phyloP scores from a whole-genome alignment of 53 echinoderm and acorn worm genomes.

The Henricia sp. region DNA sequence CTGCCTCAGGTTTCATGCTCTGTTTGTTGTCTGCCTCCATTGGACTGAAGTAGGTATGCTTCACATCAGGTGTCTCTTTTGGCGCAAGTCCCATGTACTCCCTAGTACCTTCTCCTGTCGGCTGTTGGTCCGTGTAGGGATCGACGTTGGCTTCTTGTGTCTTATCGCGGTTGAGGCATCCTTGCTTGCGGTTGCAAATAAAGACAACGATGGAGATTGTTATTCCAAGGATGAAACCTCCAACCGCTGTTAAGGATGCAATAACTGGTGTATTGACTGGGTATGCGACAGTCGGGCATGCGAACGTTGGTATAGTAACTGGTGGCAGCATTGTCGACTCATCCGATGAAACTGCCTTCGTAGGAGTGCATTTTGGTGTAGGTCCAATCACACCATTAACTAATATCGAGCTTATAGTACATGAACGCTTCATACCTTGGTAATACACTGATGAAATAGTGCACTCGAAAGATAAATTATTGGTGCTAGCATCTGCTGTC shows the following conservation, averaged over 20 bases:
- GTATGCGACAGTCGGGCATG: no score
- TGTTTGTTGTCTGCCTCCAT: background rate
- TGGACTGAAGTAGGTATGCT: slow-evolving; percentile 5
- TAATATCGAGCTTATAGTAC: slow-evolving; percentile 15
- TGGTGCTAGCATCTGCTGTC: background rate
- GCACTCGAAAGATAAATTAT: slow-evolving; percentile 23
- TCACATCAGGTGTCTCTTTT: background rate
- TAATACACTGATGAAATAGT: slow-evolving; percentile 1
- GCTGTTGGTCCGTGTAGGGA: slow-evolving; percentile 28
- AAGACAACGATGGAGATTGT: background rate
- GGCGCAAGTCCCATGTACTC: background rate
- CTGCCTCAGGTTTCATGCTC: background rate
- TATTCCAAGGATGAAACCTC: background rate
- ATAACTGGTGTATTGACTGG: background rate
- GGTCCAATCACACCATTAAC: background rate
- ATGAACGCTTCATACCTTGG: slow-evolving; percentile 21
- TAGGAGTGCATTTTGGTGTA: background rate
- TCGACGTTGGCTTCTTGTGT: background rate
- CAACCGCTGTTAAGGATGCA: background rate
- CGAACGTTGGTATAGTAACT: no score
- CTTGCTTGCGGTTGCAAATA: background rate
- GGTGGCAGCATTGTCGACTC: no score
- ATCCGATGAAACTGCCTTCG: background rate
- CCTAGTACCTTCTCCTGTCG: slow-evolving; percentile 2
- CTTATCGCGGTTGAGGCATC: background rate